Evolutionary conservation across 2,113 vertebrate species (phyloP), one percentile per base, ranked within the genome.

Genomic region (Leucosticte australis): DNA sequence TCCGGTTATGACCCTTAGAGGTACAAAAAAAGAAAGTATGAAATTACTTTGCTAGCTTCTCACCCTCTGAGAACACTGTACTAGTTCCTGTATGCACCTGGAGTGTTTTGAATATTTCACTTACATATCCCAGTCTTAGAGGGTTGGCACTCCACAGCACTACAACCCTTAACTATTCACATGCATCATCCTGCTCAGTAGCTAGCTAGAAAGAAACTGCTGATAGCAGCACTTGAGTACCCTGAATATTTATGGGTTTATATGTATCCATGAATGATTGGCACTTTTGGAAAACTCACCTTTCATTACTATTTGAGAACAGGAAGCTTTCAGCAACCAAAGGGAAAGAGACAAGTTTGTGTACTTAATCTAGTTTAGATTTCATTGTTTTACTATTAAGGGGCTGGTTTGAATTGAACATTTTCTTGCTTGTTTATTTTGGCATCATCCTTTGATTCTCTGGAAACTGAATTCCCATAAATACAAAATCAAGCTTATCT

Each of bases 21-120:
- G 30, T 82, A 83, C 68, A 96, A 89, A 7, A 47, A 27, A 24
- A 27, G 26, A 21, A 41, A 10, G 35, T 55, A 30, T 47, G 60
- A 89, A 87, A 89, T 81, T 46, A 28, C 37, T 95, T 41, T 79
- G n/a, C 47, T 92, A 50, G 68, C 95, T 92, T 93, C 22, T 90
- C 21, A 73, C 39, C 17, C 64, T 33, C 70, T 95, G 73, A 89
- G 42, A 82, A 55, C 55, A 56, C 35, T 81, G 23, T 68, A 50
- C 35, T 59, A 21, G 15, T 53, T 96, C 75, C 65, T 90, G 22
- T 60, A 35, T 49, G 69, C 33, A 89, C 31, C 15, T 81, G 52
- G 87, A 93, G 9, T 49, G 13, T 81, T 82, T 87, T 31, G 12
- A 87, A 42, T 23, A 15, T 77, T 96, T 46, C 8, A 17, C 20